These are phyloP conservation scores for Bombus confusus DNA, from an alignment of 1,140 invertebrate genomes.

Conservation along the genomic window DNA sequence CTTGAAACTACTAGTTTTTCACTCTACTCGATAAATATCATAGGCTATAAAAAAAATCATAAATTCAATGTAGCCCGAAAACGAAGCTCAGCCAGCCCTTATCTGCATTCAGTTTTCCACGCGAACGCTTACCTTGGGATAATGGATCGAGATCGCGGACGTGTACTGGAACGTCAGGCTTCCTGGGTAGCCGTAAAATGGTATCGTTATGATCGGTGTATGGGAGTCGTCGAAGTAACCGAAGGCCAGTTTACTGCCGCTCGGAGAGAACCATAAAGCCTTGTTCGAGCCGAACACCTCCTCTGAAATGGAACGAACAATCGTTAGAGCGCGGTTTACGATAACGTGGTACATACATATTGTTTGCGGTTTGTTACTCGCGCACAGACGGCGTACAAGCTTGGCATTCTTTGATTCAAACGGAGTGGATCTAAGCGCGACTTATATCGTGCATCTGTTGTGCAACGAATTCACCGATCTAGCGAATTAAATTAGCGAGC, in stretches of 20 bases:
- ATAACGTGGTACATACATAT: background rate
- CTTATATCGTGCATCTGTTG: background rate
- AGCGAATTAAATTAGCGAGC: background rate
- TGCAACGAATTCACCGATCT: background rate
- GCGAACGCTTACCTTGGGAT: slow-evolving; percentile 89
- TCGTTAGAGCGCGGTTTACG: slow-evolving; percentile 5
- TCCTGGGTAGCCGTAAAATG: slow-evolving; percentile 85
- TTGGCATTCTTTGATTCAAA: background rate
- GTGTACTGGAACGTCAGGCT: slow-evolving; percentile 85
- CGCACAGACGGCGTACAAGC: background rate
- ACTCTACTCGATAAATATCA: no score
- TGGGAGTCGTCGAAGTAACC: slow-evolving; percentile 91
- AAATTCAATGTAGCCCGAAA: background rate
- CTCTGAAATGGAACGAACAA: slow-evolving; percentile 85
- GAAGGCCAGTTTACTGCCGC: slow-evolving; percentile 91
- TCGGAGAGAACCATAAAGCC: slow-evolving; percentile 94
- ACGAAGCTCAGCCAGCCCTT: background rate
- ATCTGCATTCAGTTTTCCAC: background rate
- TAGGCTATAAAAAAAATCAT: no score
- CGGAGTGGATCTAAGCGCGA: background rate
- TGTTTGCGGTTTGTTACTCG: background rate
- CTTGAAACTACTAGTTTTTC: no score
- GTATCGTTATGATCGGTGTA: slow-evolving; percentile 85
- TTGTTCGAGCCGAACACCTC: slow-evolving; percentile 93
- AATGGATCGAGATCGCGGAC: slow-evolving; percentile 87